These are phyloP conservation scores for Andrena chrysosceles DNA, from an alignment of 2,888 invertebrate species.

Conservation along the genomic window DNA sequence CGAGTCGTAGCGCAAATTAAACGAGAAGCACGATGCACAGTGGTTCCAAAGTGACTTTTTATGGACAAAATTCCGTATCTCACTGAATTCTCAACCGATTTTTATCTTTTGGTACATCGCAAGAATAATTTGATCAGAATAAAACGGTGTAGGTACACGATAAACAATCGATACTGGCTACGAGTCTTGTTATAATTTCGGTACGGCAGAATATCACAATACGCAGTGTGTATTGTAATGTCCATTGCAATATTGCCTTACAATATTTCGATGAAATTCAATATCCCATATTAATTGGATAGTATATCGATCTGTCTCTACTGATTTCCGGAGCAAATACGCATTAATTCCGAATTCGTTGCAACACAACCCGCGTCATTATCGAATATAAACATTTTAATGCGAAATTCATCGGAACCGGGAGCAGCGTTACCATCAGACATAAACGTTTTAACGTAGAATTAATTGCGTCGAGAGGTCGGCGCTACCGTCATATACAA, in stretches of 20 bases:
- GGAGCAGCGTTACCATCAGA: neutral
- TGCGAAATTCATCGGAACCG: conserved; percentile 20
- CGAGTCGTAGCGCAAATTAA: conserved; percentile 13
- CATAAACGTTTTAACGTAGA: conserved; percentile 27
- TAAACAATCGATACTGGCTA: neutral
- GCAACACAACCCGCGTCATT: conserved; percentile 14
- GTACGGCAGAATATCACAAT: no score
- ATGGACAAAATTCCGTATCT: no score
- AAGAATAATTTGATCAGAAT: no score
- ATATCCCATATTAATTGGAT: conserved; percentile 33
- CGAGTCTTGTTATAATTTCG: conserved; percentile 2
- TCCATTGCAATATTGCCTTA: conserved; percentile 12
- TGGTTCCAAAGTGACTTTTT: neutral
- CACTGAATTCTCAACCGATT: no score
- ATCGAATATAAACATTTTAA: conserved; percentile 41
- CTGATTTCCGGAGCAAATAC: conserved; percentile 35
- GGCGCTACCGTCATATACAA: conserved; percentile 12
- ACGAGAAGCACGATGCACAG: neutral
- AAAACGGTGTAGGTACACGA: no score
- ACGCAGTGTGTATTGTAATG: neutral
- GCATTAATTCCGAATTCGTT: conserved; percentile 40
- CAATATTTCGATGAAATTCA: conserved; percentile 23
- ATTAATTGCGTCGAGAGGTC: conserved; percentile 37
- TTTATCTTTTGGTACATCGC: no score
- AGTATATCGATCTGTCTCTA: conserved; percentile 8